Percentiles rank a stretch among this genome's conserved stretches.
phyloP scores from a whole-genome alignment of 1,140 invertebrate species.

The Aphaenogaster floridana region DNA sequence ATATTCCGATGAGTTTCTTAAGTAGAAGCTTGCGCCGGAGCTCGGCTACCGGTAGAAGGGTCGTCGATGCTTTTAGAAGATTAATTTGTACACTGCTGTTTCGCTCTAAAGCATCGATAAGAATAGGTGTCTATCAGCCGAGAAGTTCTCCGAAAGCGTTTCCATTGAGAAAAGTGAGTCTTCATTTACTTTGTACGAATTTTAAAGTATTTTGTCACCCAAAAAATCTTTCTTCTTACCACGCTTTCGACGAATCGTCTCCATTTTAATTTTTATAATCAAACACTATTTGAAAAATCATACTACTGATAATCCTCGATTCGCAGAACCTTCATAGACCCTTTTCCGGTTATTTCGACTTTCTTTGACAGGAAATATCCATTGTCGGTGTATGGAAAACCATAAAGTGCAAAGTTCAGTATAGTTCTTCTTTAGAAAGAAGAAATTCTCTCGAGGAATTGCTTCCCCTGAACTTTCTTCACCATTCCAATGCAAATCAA shows the following conservation, averaged over 20 bases:
- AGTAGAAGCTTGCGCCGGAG: conserved; percentile 36
- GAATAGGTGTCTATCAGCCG: conserved; percentile 20
- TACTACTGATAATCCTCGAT: not conserved
- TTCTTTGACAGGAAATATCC: conserved; percentile 40
- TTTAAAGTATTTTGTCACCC: not conserved
- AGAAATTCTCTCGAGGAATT: conserved; percentile 47
- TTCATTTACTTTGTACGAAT: conserved; percentile 20
- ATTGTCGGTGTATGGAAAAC: conserved; percentile 31
- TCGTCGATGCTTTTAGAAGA: conserved; percentile 72
- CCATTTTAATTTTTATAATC: not conserved
- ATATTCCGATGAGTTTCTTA: conserved; percentile 69
- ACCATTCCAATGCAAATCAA: conserved; percentile 7
- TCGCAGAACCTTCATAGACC: not conserved
- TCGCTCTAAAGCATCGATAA: conserved; percentile 48
- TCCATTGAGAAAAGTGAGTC: not conserved
- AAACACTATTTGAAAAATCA: not conserved
- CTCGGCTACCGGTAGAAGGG: not conserved
- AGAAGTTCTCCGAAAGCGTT: not conserved
- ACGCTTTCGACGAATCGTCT: not conserved
- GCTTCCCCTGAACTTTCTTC: conserved; percentile 23
- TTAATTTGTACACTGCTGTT: conserved; percentile 69
- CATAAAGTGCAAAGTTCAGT: conserved; percentile 26
- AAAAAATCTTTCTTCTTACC: not conserved
- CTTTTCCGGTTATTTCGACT: not conserved
- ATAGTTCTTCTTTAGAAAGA: conserved; percentile 3